Conservation (phyloP, 2,888 invertebrate genomes). For the Drosophila nr. perissopoda region DNA sequence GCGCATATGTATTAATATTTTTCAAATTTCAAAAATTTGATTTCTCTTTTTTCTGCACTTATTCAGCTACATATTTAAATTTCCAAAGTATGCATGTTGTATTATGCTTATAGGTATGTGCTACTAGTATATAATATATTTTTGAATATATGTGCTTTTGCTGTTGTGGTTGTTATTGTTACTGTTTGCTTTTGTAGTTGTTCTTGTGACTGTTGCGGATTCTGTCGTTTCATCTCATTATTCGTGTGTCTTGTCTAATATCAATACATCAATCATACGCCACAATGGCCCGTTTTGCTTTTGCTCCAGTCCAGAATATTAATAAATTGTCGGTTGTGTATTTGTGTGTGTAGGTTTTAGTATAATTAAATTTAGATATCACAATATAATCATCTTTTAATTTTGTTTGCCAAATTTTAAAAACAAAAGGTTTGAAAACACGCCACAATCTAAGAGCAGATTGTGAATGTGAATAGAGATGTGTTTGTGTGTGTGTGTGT, state of each 20-base stretch:
- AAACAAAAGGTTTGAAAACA: slow-evolving; percentile 30
- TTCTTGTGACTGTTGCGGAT: not conserved
- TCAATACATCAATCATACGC: slow-evolving; percentile 59
- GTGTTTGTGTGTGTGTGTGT: slow-evolving; percentile 18
- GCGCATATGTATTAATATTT: slow-evolving; percentile 3
- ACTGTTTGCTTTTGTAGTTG: not conserved
- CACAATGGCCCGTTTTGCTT: slow-evolving; percentile 27
- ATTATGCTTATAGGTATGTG: slow-evolving; percentile 31
- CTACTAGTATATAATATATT: slow-evolving; percentile 22
- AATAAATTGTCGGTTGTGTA: slow-evolving; percentile 7
- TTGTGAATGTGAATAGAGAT: slow-evolving; percentile 8
- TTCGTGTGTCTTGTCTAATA: slow-evolving; percentile 43
- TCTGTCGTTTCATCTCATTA: slow-evolving; percentile 2
- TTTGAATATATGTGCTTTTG: slow-evolving; percentile 22
- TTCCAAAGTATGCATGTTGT: not conserved
- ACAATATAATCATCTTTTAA: slow-evolving; percentile 72
- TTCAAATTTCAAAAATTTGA: not conserved
- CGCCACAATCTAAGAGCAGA: slow-evolving; percentile 1
- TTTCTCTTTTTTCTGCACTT: slow-evolving; percentile 3
- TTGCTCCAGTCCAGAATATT: slow-evolving; percentile 31
- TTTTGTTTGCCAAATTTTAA: slow-evolving; percentile 52
- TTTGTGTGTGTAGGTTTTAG: slow-evolving; percentile 32
- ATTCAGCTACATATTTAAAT: slow-evolving; percentile 5
- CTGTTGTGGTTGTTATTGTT: slow-evolving; percentile 3
- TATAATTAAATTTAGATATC: slow-evolving; percentile 72